Evolutionary conservation across 2,113 vertebrate genomes (phyloP).

Genomic region (Ameiurus melas): DNA sequence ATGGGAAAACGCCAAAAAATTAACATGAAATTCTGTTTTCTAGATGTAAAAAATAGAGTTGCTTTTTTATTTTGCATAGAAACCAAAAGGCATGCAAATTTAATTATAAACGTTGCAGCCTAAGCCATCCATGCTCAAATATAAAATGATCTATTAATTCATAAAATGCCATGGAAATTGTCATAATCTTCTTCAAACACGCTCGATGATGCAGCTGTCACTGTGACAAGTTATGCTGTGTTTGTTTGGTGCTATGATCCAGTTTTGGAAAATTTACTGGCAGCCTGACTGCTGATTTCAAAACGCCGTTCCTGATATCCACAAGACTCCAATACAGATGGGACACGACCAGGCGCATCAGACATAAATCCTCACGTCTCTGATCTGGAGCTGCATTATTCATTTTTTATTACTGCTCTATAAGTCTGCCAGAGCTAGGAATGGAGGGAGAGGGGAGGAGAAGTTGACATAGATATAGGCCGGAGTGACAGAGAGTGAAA

Average conservation of each 20-base stretch:
- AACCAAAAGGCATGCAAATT: background rate
- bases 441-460: conserved; percentile 1
- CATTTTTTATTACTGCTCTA: conserved; percentile 56
- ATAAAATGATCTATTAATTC: background rate
- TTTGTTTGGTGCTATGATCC: conserved; percentile 25
- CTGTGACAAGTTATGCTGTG: conserved; percentile 16
- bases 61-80: background rate
- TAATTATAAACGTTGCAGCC: background rate
- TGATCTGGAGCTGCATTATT: conserved; percentile 30
- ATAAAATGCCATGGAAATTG: background rate
- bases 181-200: conserved; percentile 15
- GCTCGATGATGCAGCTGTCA: background rate
- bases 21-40: background rate
- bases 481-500: conserved; percentile 38
- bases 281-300: conserved; percentile 23
- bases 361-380: conserved; percentile 56
- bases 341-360: conserved; percentile 30
- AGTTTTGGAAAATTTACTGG: conserved; percentile 36
- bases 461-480: conserved; percentile 28
- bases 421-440: conserved; percentile 52
- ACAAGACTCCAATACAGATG: conserved; percentile 27
- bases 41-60: background rate
- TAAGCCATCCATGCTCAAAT: background rate
- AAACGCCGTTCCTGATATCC: conserved; percentile 36
- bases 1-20: background rate